Evolutionary conservation across 2,113 vertebrate species (phyloP), one percentile per base, ranked within the genome.

Genomic region (Paraplagusia blochii): DNA sequence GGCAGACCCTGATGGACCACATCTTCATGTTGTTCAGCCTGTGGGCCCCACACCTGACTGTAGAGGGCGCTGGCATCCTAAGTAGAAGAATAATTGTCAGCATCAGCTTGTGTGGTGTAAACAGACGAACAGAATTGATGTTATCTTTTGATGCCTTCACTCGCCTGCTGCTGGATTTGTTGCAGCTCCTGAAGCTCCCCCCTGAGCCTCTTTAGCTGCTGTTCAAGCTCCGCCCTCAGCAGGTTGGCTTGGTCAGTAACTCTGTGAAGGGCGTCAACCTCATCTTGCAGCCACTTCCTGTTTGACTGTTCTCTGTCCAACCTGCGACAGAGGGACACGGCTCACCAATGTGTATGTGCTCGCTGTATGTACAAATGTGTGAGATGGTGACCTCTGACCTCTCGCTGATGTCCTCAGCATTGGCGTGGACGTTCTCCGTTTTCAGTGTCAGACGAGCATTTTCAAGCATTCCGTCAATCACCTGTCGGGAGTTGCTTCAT

Each of bases 391-490:
- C 53, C 44, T 68, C 62, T 69, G 51, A 85, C 88, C 95, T 95
- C 54, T 95, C 92, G 74, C 94, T 97, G 58, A 97, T 94, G 76
- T 97, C 94, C 61, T 97, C 94, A 0, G 92, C 93, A 4, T 87
- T 94, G 19, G 94, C 95, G 81, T 98, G 95, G 56, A 93, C 77
- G 11, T 93, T 97, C 75, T 99, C 96, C 0, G 90, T 94, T 87
- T 95, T 94, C 54, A 99, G 90, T 91, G 94, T 92, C 44, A 98
- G 92, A 13, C 88, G 90, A 50, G 96, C 95, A 1, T 99, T 97
- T 76, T 95, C 91, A 73, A 98, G 78, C 72, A 95, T 93, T 1
- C 92, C 91, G 74, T 97, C 93, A 0, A 94, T 93, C 59, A 98
- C 94, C 95, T 98, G 76, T 19, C 62, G 16, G 34, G 11, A 34